A percentile compares a stretch with the other conserved stretches of the same genome.
phyloP scores from a whole-genome alignment of 2,888 invertebrate genomes.

The Sarcophaga rosellei region DNA sequence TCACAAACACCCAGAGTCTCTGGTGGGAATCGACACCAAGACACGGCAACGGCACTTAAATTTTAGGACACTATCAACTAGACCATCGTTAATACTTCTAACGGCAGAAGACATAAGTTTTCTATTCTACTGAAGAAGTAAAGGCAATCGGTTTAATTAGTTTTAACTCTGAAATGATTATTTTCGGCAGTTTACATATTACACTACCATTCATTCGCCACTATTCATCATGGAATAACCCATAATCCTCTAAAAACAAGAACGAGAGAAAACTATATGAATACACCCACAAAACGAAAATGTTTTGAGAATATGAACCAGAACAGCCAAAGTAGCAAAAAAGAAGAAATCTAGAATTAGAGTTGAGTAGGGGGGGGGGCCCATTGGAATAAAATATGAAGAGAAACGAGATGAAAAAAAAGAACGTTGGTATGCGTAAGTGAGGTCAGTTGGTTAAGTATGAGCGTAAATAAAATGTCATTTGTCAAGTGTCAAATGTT shows the following conservation, averaged over 20 bases:
- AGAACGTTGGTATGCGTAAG: conserved; percentile 58
- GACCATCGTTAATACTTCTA: no score
- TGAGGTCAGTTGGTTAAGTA: conserved; percentile 71
- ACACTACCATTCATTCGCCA: no score
- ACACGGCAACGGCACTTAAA: no score
- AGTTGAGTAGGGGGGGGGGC: neutral
- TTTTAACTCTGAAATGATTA: no score
- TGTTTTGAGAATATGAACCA: conserved; percentile 33
- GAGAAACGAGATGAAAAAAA: neutral
- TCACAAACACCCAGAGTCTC: no score
- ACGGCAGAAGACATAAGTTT: no score
- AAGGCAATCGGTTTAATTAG: no score
- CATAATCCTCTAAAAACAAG: neutral
- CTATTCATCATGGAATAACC: no score
- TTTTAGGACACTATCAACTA: no score
- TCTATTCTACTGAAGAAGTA: no score
- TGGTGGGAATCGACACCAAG: no score
- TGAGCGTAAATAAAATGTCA: conserved; percentile 70
- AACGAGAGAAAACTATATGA: neutral
- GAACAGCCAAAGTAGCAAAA: neutral
- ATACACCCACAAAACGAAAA: conserved; percentile 11
- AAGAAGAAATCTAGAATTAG: neutral
- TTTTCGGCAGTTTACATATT: no score
- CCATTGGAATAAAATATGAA: neutral
- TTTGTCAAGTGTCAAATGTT: conserved; percentile 71